Percentiles rank a stretch among this genome's conserved stretches.
Conservation (phyloP, 2,797 vertebrate genomes). For the Spondyliosoma cantharus region DNA sequence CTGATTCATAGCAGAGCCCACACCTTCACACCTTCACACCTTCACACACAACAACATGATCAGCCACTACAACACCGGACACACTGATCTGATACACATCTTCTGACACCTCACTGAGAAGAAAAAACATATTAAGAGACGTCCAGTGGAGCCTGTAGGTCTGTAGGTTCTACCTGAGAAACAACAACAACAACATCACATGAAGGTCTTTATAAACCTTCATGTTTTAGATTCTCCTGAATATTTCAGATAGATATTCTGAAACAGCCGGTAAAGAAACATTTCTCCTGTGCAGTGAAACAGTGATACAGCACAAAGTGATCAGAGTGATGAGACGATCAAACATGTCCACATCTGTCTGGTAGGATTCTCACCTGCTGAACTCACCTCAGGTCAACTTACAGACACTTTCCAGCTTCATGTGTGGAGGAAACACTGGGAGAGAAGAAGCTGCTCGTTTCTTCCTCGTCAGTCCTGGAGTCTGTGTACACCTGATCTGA, state of each 20-base stretch:
- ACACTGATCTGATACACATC: too few species aligned
- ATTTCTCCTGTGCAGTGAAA: not conserved
- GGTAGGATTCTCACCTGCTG: slow-evolving; percentile 11
- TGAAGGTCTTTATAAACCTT: too few species aligned
- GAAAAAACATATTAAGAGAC: too few species aligned
- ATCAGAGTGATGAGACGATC: not conserved
- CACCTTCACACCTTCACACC: not conserved
- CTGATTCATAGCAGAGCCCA: not conserved
- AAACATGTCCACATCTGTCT: not conserved
- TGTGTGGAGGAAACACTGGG: not conserved
- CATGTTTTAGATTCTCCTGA: too few species aligned
- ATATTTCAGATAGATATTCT: too few species aligned
- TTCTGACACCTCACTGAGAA: too few species aligned
- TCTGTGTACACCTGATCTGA: not conserved
- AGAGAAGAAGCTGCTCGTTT: not conserved
- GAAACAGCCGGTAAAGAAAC: not conserved
- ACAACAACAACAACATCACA: too few species aligned
- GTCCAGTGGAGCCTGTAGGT: too few species aligned
- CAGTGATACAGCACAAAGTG: not conserved
- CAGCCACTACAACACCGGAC: too few species aligned
- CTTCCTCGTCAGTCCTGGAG: not conserved
- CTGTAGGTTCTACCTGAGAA: too few species aligned
- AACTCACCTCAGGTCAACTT: slow-evolving; percentile 2
- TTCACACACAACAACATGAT: not conserved
- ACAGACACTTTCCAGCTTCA: not conserved